These are phyloP conservation scores for Phengaris arion DNA, from an alignment of 2,888 invertebrate species.

Conservation along the genomic window DNA sequence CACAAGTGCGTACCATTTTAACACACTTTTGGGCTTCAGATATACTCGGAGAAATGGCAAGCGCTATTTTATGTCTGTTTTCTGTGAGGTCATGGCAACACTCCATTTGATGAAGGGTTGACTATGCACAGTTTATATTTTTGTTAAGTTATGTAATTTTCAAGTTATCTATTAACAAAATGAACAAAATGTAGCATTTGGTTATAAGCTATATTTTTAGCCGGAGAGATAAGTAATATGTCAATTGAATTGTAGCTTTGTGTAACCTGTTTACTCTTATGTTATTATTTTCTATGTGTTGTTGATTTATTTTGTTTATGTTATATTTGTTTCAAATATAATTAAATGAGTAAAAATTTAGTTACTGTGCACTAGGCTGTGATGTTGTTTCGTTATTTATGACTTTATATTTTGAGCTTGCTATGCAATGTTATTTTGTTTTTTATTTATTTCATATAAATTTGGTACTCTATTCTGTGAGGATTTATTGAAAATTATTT, in stretches of 20 bases:
- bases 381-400: neutral
- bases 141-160: no score
- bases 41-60: no score
- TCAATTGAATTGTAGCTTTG: neutral
- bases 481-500: neutral
- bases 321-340: neutral
- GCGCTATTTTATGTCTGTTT: no score
- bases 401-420: neutral
- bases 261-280: neutral
- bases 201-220: neutral
- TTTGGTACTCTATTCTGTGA: no score
- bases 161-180: no score
- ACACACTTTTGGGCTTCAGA: no score
- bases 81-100: no score
- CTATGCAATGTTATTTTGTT: neutral
- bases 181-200: no score
- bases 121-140: no score
- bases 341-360: neutral
- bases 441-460: no score
- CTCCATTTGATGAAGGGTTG: no score
- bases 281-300: neutral
- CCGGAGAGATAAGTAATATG: neutral
- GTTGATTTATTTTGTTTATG: neutral
- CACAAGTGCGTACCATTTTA: no score
- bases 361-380: neutral